Evolutionary conservation across 2,797 vertebrate genomes (phyloP).

Genomic region (Ceryle rudis): DNA sequence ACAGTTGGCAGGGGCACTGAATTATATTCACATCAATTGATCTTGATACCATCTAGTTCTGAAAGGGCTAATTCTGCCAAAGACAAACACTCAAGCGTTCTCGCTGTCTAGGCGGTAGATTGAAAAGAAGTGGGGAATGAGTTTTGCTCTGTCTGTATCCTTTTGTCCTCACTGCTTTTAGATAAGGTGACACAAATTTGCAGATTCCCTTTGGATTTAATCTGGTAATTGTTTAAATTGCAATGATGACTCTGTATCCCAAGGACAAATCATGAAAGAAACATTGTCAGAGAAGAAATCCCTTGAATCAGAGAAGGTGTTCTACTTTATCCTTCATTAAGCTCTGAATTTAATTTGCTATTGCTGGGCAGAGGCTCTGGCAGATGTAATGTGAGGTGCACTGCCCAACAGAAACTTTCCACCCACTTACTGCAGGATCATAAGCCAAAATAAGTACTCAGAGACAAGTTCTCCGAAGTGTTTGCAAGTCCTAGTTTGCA

Average conservation of each 20-base stretch:
- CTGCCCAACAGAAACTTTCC: not conserved
- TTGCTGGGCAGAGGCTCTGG: not conserved
- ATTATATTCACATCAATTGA: not conserved
- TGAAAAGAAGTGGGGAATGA: not conserved
- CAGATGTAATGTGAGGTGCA: not conserved
- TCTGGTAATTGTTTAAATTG: not conserved
- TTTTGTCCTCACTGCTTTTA: not conserved
- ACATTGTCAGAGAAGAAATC: not conserved
- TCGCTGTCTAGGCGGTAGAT: accelerated
- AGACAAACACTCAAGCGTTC: not conserved
- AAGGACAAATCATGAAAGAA: not conserved
- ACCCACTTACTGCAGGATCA: not conserved
- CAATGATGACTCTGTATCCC: not conserved
- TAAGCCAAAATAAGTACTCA: not conserved
- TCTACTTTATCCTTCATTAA: not conserved
- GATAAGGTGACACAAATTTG: not conserved
- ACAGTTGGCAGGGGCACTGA: not conserved
- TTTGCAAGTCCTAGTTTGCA: not conserved
- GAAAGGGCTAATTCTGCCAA: not conserved
- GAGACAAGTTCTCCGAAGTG: not conserved
- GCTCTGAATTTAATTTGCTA: not conserved
- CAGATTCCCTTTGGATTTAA: not conserved
- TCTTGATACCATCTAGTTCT: not conserved
- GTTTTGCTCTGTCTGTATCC: not conserved
- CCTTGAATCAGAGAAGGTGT: accelerated